A percentile compares a stretch with the other conserved stretches of the same genome.
These are phyloP conservation scores for Mnemiopsis leidyi DNA, from an alignment of 37 sponge, comb jelly and placozoan genomes.

Conservation along the genomic window DNA sequence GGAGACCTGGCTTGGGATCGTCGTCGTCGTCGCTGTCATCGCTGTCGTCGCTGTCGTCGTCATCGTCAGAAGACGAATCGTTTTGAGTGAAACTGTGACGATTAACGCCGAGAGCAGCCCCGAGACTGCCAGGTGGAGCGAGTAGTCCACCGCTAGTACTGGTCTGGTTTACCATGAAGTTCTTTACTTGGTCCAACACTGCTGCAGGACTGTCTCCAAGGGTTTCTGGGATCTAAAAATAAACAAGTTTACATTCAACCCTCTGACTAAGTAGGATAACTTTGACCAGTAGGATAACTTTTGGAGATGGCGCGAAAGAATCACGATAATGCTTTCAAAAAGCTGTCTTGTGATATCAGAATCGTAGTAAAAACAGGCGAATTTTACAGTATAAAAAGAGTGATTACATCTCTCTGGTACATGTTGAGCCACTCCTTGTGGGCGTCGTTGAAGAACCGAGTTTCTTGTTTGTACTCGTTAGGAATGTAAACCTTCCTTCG, in stretches of 20 bases:
- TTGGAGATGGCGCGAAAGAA: no score
- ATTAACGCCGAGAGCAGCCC: background rate
- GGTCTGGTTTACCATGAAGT: slow-evolving; percentile 50
- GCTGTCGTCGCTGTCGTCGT: slow-evolving; percentile 22
- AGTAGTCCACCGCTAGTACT: slow-evolving; percentile 12
- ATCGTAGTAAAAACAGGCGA: no score
- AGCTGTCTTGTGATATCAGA: no score
- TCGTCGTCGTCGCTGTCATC: background rate
- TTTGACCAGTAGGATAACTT: no score
- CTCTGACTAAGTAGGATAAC: no score
- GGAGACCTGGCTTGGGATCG: slow-evolving; percentile 18
- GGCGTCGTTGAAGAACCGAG: background rate
- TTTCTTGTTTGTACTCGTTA: slow-evolving; percentile 25
- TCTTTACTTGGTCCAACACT: slow-evolving; percentile 39
- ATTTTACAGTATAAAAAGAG: no score
- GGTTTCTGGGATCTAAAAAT: slow-evolving; percentile 11
- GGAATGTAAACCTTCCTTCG: slow-evolving; percentile 26
- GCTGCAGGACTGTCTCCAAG: slow-evolving; percentile 35
- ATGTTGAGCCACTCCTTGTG: slow-evolving; percentile 61
- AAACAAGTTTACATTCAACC: no score
- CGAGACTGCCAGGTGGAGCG: slow-evolving; percentile 9
- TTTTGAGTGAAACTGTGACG: background rate
- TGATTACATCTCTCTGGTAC: slow-evolving; percentile 33
- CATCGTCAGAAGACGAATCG: background rate
- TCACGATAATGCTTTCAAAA: no score